phyloP scores from a whole-genome alignment of 2,113 vertebrate species.

The Petrocephalus microphthalmus region DNA sequence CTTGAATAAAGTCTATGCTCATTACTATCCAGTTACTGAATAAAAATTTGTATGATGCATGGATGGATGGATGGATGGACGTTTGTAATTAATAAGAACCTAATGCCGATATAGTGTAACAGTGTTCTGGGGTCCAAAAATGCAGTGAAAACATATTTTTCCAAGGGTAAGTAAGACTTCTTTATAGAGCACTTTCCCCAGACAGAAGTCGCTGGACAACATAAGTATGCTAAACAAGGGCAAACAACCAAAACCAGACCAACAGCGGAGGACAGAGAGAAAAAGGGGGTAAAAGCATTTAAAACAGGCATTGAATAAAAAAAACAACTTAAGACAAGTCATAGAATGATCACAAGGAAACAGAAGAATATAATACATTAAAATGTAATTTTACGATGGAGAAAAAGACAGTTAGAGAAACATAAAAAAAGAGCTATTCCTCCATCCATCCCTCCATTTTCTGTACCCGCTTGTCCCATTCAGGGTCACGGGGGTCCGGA shows the following conservation, averaged over 20 bases:
- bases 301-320: neutral
- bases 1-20: neutral
- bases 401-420: no score
- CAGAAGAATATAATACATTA: no score
- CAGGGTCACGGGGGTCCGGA: neutral
- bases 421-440: no score
- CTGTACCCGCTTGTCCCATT: neutral
- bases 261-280: no score
- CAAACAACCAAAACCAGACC: no score
- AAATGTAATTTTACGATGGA: no score
- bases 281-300: neutral
- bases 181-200: no score
- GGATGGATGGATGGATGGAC: neutral
- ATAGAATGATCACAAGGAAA: no score
- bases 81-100: neutral
- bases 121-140: neutral
- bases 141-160: neutral
- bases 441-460: neutral
- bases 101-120: neutral
- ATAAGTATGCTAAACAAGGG: no score
- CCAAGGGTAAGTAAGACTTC: neutral
- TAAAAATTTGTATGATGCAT: neutral
- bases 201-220: no score
- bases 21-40: neutral
- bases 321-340: no score